These are phyloP conservation scores for Zeus faber DNA, from an alignment of 2,113 vertebrate genomes.

Conservation along the genomic window DNA sequence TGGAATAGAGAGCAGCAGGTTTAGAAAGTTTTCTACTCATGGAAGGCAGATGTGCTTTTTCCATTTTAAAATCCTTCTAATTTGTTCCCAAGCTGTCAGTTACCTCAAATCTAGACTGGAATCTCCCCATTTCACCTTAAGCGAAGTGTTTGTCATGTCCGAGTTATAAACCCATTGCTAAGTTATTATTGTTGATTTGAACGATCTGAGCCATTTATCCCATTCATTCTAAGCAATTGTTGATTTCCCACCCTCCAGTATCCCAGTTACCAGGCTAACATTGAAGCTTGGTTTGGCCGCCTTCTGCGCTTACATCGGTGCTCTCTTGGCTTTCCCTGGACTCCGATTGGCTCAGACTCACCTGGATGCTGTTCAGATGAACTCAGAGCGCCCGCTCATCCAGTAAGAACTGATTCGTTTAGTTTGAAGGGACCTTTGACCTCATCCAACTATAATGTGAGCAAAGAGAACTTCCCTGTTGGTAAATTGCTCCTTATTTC, in stretches of 20 bases:
- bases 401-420: slow-evolving; percentile 69
- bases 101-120: no score
- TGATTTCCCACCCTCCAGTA: slow-evolving; percentile 55
- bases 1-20: no score
- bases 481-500: not conserved
- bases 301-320: slow-evolving; percentile 83
- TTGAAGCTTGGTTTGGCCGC: slow-evolving; percentile 84
- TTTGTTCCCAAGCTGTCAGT: no score
- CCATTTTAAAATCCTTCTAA: no score
- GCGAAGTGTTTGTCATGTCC: no score
- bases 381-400: slow-evolving; percentile 76
- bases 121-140: no score
- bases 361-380: slow-evolving; percentile 83
- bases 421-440: not conserved
- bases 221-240: no score
- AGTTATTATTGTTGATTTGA: not conserved
- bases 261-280: slow-evolving; percentile 82
- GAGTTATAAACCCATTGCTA: no score
- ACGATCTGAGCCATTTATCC: not conserved
- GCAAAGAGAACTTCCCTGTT: not conserved
- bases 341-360: slow-evolving; percentile 94
- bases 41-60: no score
- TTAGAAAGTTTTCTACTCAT: no score
- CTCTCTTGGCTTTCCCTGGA: slow-evolving; percentile 90
- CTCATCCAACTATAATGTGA: not conserved